These are phyloP conservation scores for Sipha maydis DNA, from an alignment of 2,888 invertebrate species.

Conservation along the genomic window DNA sequence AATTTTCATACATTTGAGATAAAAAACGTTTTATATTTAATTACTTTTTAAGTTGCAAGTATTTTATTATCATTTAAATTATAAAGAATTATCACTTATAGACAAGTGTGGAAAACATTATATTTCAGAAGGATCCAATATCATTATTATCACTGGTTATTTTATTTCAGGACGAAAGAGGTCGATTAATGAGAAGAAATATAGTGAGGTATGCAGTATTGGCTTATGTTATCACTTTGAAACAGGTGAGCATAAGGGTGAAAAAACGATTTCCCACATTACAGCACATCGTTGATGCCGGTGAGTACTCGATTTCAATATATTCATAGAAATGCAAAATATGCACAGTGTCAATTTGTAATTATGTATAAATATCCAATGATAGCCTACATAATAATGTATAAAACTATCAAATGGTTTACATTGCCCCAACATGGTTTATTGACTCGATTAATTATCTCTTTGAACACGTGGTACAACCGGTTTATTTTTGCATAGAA, in stretches of 20 bases:
- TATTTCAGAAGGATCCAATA: too few species aligned
- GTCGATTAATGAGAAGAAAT: conserved; percentile 87
- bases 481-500: conserved; percentile 48
- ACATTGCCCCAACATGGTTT: conserved; percentile 21
- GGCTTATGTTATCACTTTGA: conserved; percentile 88
- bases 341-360: background rate
- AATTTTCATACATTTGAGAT: too few species aligned
- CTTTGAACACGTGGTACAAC: conserved; percentile 31
- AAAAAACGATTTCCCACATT: conserved; percentile 89
- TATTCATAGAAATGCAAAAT: background rate
- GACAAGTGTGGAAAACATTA: too few species aligned
- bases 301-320: conserved; percentile 69
- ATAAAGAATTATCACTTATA: too few species aligned
- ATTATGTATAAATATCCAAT: background rate
- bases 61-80: too few species aligned
- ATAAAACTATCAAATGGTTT: conserved; percentile 27
- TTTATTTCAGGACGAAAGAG: conserved; percentile 81
- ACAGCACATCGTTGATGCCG: conserved; percentile 91
- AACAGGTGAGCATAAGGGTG: conserved; percentile 86
- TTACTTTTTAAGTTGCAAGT: too few species aligned
- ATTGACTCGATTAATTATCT: conserved; percentile 43
- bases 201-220: conserved; percentile 89
- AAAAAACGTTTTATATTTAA: too few species aligned
- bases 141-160: background rate
- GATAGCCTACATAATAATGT: conserved; percentile 28